Base-by-base conservation (phyloP, 2,113 vertebrate species). In the Cranoglanis bouderius region DNA sequence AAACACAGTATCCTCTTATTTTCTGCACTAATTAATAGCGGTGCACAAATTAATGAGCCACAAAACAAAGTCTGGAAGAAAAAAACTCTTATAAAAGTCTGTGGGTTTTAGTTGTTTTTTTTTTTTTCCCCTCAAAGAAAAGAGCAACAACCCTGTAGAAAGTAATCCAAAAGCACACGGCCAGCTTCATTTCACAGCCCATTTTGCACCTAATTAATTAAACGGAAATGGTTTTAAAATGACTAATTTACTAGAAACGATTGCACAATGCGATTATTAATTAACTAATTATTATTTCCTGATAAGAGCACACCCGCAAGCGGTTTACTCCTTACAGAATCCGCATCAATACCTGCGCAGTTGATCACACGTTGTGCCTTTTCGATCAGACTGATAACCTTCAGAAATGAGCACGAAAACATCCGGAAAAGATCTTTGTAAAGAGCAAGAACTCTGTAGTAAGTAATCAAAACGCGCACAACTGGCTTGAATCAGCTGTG, bases 61-160 rank as follows among this genome's bases (percentile, higher is more conserved):
- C 55, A 57, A 19, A 57, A 57, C 40, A 43, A 57, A 53, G 51
- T 53, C 12, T 10, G 51, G 51, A 53, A 53, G 51, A 53, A 14
- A 53, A 53, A 53, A 46, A 46, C 51, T 53, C 51, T 13, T 53
- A 0, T 16, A 53, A 53, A 53, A 0, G 3, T 53, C 51, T 3
- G 0, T 2, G 57, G 19, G 1, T 1, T 26, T 24, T 8, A 0
- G 8, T 7, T 61, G 1, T 21, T 21, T 7, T 8, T 21, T 61
- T 61, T 2, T 63, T 63, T 63, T 12, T 10, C 24, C 0, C 61
- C 26, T 26, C 10, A 1, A 26, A 63, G 24, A 63, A 63, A 63
- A 1, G 24, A 29, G 59, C 7, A 26, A 2, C 26, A 63, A 3
- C 59, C 24, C 19, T 59, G 7, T 4, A 32, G 63, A 4, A 4